These are phyloP conservation scores for Epizoanthus illoricatus DNA, from an alignment of 92 coral and sea anemone species.

Conservation along the genomic window DNA sequence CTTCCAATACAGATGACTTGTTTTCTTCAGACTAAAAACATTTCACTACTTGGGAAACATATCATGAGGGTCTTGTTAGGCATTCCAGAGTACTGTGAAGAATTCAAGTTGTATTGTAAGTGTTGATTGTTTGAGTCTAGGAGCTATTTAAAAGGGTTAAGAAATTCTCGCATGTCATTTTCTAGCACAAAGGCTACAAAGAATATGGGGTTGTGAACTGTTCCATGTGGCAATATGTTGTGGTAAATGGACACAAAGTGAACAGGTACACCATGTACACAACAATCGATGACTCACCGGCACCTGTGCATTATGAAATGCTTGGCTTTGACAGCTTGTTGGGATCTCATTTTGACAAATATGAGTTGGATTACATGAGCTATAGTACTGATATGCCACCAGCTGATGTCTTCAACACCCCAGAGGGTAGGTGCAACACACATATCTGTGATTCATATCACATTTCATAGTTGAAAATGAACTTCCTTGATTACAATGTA, in stretches of 20 bases:
- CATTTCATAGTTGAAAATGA: too few species aligned
- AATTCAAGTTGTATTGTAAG: too few species aligned
- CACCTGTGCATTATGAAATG: constrained; percentile 92
- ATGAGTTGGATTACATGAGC: constrained; percentile 69
- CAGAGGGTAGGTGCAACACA: constrained; percentile 58
- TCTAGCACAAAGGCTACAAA: constrained; percentile 32
- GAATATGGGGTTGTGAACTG: constrained; percentile 50
- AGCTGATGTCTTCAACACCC: constrained; percentile 57
- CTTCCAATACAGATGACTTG: too few species aligned
- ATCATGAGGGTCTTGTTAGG: too few species aligned
- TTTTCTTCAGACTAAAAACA: too few species aligned
- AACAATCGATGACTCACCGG: constrained; percentile 26
- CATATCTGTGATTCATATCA: too few species aligned
- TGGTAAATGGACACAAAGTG: constrained; percentile 64
- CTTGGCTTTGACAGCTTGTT: constrained; percentile 83
- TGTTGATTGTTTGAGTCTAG: too few species aligned
- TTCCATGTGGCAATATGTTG: constrained; percentile 58
- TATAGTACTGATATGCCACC: constrained; percentile 62
- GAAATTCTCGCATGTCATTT: constrained; percentile 8
- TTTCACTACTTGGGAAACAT: too few species aligned
- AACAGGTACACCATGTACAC: constrained; percentile 78
- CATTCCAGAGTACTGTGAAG: too few species aligned
- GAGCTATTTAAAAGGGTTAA: too few species aligned
- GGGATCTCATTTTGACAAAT: constrained; percentile 95
- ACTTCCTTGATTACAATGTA: too few species aligned